Conservation (phyloP, 2,113 vertebrate genomes). For the Accipiter virgatus region DNA sequence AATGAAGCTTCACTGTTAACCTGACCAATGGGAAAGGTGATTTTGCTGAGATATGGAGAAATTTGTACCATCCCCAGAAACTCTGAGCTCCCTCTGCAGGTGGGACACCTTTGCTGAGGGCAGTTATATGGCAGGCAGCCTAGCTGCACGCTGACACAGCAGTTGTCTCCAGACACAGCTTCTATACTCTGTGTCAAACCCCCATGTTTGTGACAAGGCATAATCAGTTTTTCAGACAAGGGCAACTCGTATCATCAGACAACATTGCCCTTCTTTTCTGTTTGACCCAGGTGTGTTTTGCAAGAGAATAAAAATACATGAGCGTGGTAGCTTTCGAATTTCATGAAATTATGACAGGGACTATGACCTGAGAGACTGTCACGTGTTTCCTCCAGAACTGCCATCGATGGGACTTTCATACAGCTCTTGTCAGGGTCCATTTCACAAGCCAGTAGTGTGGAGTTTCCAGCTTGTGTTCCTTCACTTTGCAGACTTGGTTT, state of each 20-base stretch:
- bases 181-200: neutral
- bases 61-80: neutral
- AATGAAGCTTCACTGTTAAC: neutral
- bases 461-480: neutral
- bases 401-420: neutral
- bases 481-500: neutral
- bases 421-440: accelerated
- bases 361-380: neutral
- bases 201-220: neutral
- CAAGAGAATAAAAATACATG: neutral
- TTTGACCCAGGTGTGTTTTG: neutral
- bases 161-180: neutral
- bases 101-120: neutral
- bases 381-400: neutral
- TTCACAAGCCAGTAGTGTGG: neutral
- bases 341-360: neutral
- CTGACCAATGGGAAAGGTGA: neutral
- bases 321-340: neutral
- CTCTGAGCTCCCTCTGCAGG: neutral
- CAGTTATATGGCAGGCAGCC: neutral
- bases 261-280: neutral
- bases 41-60: neutral
- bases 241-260: accelerated
- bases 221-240: neutral
- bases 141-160: neutral